A percentile compares a stretch with the other conserved stretches of the same genome.
Conservation (phyloP, 2,888 invertebrate genomes). For the Drosophila tanythrix region DNA sequence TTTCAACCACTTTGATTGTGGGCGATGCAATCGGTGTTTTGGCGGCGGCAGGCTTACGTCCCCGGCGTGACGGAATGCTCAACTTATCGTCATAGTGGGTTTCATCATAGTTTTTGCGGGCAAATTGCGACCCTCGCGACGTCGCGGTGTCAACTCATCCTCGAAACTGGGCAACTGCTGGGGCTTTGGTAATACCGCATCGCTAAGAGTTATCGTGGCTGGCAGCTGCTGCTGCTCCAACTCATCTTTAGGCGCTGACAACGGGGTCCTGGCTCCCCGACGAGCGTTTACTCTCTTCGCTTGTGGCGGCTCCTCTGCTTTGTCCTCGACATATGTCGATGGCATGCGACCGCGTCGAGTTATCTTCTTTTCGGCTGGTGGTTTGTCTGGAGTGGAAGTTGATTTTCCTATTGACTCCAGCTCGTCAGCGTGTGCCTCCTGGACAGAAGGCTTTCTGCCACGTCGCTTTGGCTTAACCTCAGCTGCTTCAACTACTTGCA, state of each 20-base stretch:
- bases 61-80: slow-evolving; percentile 32
- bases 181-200: slow-evolving; percentile 6
- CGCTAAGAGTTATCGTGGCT: background rate
- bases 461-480: slow-evolving; percentile 37
- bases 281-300: slow-evolving; percentile 37
- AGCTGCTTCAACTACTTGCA: background rate
- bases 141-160: slow-evolving; percentile 58
- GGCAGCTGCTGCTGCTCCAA: background rate
- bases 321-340: slow-evolving; percentile 33
- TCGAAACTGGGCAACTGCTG: slow-evolving; percentile 32
- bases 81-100: slow-evolving; percentile 56
- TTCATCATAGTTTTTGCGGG: slow-evolving; percentile 69
- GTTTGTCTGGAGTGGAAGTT: slow-evolving; percentile 12
- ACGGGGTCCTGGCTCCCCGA: slow-evolving; percentile 36
- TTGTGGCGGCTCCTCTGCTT: slow-evolving; percentile 10
- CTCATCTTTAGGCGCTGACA: slow-evolving; percentile 15
- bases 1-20: slow-evolving; percentile 12
- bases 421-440: slow-evolving; percentile 5
- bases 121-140: slow-evolving; percentile 67
- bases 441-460: slow-evolving; percentile 31
- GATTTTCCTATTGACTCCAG: slow-evolving; percentile 17
- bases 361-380: slow-evolving; percentile 14
- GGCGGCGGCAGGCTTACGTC: slow-evolving; percentile 39
- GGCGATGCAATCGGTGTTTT: slow-evolving; percentile 20
- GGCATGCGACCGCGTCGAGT: slow-evolving; percentile 51